Percentiles rank a stretch among this genome's conserved stretches.
phyloP scores from a whole-genome alignment of 1,140 invertebrate genomes.

The Globodera ellingtonae region DNA sequence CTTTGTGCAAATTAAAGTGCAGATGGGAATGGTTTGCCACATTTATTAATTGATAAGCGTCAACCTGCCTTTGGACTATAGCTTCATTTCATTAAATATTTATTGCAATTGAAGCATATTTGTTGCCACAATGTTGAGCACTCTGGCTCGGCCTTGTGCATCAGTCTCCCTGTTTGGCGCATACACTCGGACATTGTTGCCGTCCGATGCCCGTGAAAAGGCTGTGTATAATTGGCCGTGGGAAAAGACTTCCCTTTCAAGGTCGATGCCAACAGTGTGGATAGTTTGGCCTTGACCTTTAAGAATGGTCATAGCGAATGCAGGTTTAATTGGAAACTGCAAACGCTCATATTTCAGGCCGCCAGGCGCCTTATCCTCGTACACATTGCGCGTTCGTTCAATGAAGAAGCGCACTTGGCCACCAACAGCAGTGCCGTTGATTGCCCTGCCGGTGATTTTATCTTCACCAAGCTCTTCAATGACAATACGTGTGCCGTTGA shows the following conservation, averaged over 20 bases:
- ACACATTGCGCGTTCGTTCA: neutral
- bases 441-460: neutral
- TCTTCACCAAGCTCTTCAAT: neutral
- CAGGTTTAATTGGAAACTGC: slow-evolving; percentile 22
- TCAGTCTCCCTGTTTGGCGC: slow-evolving; percentile 6
- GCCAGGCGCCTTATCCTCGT: neutral
- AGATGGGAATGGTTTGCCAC: neutral
- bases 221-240: slow-evolving; percentile 14
- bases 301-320: slow-evolving; percentile 25
- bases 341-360: slow-evolving; percentile 3
- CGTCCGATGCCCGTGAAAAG: neutral
- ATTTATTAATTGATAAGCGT: too few species aligned
- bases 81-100: neutral
- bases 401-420: neutral
- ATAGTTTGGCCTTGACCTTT: slow-evolving; percentile 28
- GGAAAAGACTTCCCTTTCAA: slow-evolving; percentile 19
- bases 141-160: neutral
- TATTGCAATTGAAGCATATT: neutral
- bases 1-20: neutral
- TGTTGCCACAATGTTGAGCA: slow-evolving; percentile 2
- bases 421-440: neutral
- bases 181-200: slow-evolving; percentile 8
- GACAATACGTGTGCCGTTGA: slow-evolving; percentile 30
- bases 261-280: neutral
- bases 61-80: neutral